A percentile compares a stretch with the other conserved stretches of the same genome.
Evolutionary conservation across 2,888 invertebrate species (phyloP).

Genomic region (Protula sp.): DNA sequence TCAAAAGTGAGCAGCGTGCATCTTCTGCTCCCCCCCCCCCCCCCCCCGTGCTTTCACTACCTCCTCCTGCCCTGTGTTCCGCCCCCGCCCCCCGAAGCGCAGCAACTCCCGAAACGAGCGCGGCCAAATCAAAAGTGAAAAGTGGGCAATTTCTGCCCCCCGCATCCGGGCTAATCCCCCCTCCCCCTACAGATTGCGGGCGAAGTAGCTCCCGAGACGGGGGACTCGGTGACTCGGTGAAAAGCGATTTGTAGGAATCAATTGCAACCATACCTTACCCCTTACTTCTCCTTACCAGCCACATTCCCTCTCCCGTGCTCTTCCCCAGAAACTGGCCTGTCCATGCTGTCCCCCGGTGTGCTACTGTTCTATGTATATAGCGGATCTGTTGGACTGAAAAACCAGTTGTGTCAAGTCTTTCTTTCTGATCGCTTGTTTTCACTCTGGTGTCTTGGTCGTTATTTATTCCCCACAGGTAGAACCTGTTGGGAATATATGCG

Average conservation of each 20-base stretch:
- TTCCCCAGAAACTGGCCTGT: background rate
- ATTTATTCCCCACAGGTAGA: no score
- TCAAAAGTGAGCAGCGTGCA: no score
- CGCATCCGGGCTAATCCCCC: conserved; percentile 28
- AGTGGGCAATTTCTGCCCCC: conserved; percentile 8
- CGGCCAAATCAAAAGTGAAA: conserved; percentile 3
- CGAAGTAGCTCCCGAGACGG: no score
- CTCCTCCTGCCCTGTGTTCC: no score
- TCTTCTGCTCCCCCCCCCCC: no score
- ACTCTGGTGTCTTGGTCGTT: no score
- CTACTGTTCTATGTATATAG: no score
- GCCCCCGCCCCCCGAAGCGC: background rate
- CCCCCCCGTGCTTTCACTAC: no score
- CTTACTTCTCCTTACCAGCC: conserved; percentile 74
- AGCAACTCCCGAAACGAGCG: background rate
- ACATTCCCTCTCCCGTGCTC: conserved; percentile 13
- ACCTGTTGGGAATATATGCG: no score
- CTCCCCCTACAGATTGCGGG: conserved; percentile 55
- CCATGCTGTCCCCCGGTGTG: background rate
- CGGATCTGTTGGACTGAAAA: no score
- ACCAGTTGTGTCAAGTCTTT: no score
- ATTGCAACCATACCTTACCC: conserved; percentile 75
- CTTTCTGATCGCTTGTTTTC: no score
- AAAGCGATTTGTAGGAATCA: conserved; percentile 61
- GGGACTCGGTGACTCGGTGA: conserved; percentile 61